phyloP scores from a whole-genome alignment of 2,888 invertebrate genomes.

The Epistrophe eligans region DNA sequence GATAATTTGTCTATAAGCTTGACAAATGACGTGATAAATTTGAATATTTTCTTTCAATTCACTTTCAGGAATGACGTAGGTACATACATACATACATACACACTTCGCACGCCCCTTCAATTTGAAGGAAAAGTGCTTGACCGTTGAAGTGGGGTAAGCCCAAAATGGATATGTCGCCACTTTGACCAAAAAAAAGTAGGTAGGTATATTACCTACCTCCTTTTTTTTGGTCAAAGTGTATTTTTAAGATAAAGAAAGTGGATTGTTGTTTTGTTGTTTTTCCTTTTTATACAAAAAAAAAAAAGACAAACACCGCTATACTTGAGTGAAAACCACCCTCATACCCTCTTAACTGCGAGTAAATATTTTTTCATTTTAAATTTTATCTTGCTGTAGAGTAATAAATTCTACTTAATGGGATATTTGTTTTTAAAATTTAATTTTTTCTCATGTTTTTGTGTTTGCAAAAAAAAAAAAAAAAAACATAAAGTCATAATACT shows the following conservation, averaged over 20 bases:
- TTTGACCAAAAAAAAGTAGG: too few relatives aligned
- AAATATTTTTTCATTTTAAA: conserved; percentile 33
- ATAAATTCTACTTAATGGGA: conserved; percentile 31
- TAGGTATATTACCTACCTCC: background rate
- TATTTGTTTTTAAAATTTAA: conserved; percentile 19
- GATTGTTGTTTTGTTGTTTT: conserved; percentile 4
- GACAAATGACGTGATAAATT: conserved; percentile 41
- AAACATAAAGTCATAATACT: conserved; percentile 6
- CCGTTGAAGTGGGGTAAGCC: conserved; percentile 9
- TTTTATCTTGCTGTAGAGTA: conserved; percentile 23
- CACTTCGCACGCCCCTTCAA: conserved; percentile 4
- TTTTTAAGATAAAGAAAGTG: conserved; percentile 33
- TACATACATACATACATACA: background rate
- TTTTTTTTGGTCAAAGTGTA: conserved; percentile 2
- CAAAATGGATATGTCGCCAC: background rate
- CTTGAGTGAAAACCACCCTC: background rate
- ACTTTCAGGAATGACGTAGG: background rate
- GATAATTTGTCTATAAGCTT: conserved; percentile 1
- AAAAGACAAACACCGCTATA: background rate
- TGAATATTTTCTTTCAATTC: conserved; percentile 41
- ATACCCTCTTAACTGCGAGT: background rate
- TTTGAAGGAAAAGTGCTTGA: conserved; percentile 13
- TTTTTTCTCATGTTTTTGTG: background rate
- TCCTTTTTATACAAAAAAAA: background rate
- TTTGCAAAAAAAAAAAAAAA: background rate